phyloP scores from a whole-genome alignment of 2,888 invertebrate genomes.

The Limnephilus lunatus region DNA sequence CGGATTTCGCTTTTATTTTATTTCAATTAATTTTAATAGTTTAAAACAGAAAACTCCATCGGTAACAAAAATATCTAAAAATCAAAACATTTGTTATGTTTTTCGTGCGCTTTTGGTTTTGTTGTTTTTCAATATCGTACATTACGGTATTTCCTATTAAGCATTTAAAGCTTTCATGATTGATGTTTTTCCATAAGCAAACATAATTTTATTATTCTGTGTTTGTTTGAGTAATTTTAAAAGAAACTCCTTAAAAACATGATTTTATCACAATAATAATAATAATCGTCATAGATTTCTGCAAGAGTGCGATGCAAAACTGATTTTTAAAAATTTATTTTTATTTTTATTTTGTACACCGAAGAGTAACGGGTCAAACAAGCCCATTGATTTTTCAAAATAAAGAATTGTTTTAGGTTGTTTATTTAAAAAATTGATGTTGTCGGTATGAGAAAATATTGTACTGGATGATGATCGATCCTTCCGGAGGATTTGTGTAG shows the following conservation, averaged over 20 bases:
- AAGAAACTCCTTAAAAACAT: neutral
- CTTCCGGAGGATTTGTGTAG: neutral
- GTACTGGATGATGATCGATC: neutral
- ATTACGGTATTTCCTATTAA: no score
- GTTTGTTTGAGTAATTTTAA: neutral
- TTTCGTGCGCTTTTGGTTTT: neutral
- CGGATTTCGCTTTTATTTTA: neutral
- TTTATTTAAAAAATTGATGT: neutral
- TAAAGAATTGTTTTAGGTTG: neutral
- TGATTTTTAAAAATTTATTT: neutral
- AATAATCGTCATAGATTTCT: neutral
- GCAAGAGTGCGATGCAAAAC: neutral
- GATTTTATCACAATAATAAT: neutral
- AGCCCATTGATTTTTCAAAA: neutral
- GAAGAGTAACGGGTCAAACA: neutral
- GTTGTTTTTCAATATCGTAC: no score
- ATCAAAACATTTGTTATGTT: neutral
- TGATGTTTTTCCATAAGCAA: neutral
- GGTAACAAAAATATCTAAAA: neutral
- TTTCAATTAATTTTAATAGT: neutral
- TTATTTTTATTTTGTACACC: neutral
- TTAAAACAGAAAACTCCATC: neutral
- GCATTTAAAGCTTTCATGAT: no score
- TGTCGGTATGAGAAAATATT: neutral
- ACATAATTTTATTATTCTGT: neutral